These are phyloP conservation scores for Vidua chalybeata DNA, from an alignment of 2,113 vertebrate genomes.

Conservation along the genomic window DNA sequence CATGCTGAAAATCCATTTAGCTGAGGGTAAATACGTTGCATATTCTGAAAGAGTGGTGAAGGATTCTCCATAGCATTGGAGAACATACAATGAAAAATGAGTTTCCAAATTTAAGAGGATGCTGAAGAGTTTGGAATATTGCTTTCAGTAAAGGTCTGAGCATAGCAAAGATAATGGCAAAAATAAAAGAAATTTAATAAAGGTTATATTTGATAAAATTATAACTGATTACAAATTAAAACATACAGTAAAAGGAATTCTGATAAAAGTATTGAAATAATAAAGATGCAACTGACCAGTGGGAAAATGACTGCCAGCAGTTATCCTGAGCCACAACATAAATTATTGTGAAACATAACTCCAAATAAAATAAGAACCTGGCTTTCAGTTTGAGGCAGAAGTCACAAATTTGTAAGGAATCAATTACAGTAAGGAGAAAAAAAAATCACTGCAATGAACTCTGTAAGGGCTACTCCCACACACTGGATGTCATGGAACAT, in stretches of 20 bases:
- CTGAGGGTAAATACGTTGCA: neutral
- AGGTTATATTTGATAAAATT: neutral
- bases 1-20: neutral
- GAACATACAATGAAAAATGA: neutral
- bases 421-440: neutral
- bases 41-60: neutral
- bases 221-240: neutral
- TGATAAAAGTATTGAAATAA: neutral
- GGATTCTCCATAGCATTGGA: neutral
- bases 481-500: neutral
- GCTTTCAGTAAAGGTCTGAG: neutral
- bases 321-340: neutral
- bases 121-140: neutral
- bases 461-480: neutral
- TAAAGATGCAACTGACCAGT: neutral
- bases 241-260: neutral
- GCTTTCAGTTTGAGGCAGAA: conserved; percentile 19
- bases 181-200: neutral
- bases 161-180: neutral
- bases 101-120: neutral
- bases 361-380: neutral
- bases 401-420: neutral
- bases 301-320: neutral
- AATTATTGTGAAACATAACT: neutral
- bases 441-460: neutral